Evolutionary conservation across 2,888 invertebrate genomes (phyloP).

Genomic region (Rotaria magnacalcarata): DNA sequence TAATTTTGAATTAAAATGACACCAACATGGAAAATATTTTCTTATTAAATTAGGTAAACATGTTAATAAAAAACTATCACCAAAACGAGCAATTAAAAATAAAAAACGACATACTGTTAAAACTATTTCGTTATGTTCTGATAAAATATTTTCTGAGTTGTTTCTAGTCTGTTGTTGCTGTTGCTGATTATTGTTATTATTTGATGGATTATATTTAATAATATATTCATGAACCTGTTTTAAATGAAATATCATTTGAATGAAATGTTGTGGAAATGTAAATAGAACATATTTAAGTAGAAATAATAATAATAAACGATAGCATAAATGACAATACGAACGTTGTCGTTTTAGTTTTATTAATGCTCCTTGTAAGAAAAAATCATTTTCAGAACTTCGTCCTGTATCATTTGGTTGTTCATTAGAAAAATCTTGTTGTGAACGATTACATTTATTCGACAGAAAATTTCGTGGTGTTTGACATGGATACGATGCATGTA

Average conservation of each 20-base stretch:
- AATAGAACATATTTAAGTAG: background rate
- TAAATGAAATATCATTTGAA: constrained; percentile 7
- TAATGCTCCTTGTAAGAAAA: background rate
- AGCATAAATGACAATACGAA: background rate
- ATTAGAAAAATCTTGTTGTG: background rate
- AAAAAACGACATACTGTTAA: background rate
- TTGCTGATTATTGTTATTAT: background rate
- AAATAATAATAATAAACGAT: constrained; percentile 12
- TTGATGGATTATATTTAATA: background rate
- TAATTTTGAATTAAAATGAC: background rate
- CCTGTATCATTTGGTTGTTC: background rate
- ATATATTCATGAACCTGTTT: background rate
- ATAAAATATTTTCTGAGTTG: background rate
- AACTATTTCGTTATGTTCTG: background rate
- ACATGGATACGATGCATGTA: background rate
- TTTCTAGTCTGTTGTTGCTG: too few relatives aligned
- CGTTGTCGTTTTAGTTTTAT: background rate
- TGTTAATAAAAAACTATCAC: constrained; percentile 34
- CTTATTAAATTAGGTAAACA: background rate
- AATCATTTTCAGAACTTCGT: background rate
- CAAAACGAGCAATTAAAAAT: constrained; percentile 10
- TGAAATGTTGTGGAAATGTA: constrained; percentile 5
- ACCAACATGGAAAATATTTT: constrained; percentile 34
- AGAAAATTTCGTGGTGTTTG: background rate
- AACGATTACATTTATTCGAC: background rate